These are phyloP conservation scores for Platycnemis pennipes DNA, from an alignment of 2,888 invertebrate species.

Conservation along the genomic window DNA sequence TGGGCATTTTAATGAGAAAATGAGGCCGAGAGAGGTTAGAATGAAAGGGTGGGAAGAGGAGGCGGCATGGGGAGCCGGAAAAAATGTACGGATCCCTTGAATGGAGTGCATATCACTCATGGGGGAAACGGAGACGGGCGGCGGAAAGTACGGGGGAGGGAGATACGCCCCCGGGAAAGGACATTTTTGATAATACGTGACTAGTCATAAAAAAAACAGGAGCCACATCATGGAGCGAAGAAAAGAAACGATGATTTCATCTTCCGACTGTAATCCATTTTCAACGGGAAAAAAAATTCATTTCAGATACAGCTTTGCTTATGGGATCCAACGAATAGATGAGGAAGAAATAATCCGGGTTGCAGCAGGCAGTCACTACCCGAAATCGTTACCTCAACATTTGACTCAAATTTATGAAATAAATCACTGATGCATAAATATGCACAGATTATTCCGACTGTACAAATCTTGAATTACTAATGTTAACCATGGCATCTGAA, in stretches of 20 bases:
- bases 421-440: no score
- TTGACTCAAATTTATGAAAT: no score
- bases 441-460: no score
- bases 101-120: neutral
- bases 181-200: neutral
- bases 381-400: neutral
- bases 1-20: slow-evolving; percentile 20
- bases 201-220: neutral
- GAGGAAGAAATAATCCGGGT: neutral
- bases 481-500: no score
- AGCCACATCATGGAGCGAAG: neutral
- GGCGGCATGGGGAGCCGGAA: neutral
- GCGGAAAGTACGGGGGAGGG: neutral
- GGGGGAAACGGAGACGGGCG: neutral
- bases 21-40: neutral
- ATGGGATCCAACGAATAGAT: neutral
- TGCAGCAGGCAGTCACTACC: neutral
- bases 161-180: neutral
- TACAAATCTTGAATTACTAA: no score
- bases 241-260: neutral
- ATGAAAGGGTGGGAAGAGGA: neutral
- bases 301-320: neutral
- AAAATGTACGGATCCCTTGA: neutral
- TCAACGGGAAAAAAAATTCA: neutral
- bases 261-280: neutral